These are phyloP conservation scores for Hemiscyllium ocellatum DNA, from an alignment of 2,113 vertebrate species.

Conservation along the genomic window DNA sequence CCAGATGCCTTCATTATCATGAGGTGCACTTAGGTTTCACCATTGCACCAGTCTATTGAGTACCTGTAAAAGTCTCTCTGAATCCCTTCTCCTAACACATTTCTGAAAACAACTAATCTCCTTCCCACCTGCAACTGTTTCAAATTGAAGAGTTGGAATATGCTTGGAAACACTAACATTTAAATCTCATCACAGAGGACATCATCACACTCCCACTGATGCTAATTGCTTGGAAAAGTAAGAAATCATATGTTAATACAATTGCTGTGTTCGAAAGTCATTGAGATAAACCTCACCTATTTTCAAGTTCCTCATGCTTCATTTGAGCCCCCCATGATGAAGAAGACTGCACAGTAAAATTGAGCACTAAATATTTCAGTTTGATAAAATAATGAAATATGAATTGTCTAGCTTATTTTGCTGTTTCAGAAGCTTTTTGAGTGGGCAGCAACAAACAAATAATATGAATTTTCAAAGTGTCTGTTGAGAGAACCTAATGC, in stretches of 20 bases:
- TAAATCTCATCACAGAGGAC: background rate
- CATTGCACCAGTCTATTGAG: too few relatives aligned
- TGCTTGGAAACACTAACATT: background rate
- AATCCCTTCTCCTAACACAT: background rate
- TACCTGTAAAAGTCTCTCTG: too few relatives aligned
- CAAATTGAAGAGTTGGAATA: background rate
- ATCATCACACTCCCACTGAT: background rate
- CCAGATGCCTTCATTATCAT: too few relatives aligned
- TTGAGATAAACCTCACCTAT: background rate
- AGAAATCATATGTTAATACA: background rate
- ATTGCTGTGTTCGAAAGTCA: background rate
- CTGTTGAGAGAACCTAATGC: background rate
- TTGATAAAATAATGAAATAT: background rate
- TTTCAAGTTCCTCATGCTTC: background rate
- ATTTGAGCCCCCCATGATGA: background rate
- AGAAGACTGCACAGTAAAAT: background rate
- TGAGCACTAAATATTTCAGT: background rate
- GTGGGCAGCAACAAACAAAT: background rate
- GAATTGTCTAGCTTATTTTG: background rate
- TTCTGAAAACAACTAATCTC: background rate
- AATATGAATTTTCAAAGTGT: background rate
- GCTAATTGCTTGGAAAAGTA: background rate
- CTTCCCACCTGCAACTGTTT: background rate
- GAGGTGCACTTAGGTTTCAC: too few relatives aligned
- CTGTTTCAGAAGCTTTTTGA: background rate